These are phyloP conservation scores for Drosophila sucinea DNA, from an alignment of 1,140 invertebrate species.

Conservation along the genomic window DNA sequence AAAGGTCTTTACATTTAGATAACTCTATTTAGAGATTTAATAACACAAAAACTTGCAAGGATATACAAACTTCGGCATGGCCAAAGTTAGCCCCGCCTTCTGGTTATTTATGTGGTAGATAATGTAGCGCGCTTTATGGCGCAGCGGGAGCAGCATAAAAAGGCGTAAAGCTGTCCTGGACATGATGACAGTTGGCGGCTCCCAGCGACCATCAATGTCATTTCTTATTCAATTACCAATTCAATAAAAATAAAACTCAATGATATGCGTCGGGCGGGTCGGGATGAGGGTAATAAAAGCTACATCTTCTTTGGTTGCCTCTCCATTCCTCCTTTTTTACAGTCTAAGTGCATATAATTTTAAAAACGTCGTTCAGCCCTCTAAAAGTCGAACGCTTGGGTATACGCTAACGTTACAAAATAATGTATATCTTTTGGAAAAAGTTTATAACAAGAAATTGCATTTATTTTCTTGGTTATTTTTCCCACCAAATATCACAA, in stretches of 20 bases:
- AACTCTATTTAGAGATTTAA: too few relatives aligned
- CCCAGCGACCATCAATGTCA: conserved; percentile 62
- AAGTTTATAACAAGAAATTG: too few relatives aligned
- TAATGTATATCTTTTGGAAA: too few relatives aligned
- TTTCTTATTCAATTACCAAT: conserved; percentile 78
- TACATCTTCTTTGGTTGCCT: not conserved
- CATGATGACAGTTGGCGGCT: conserved; percentile 6
- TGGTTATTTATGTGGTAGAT: conserved; percentile 56
- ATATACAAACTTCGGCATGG: too few relatives aligned
- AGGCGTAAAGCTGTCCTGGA: conserved; percentile 51
- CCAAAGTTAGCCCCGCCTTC: too few relatives aligned
- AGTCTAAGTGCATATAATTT: conserved; percentile 31
- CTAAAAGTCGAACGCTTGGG: not conserved
- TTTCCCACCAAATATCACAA: too few relatives aligned
- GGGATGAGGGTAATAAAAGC: conserved; percentile 51
- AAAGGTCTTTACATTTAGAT: too few relatives aligned
- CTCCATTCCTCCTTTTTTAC: not conserved
- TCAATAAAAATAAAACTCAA: conserved; percentile 79
- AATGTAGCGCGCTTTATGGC: conserved; percentile 61
- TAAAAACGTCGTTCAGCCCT: conserved; percentile 17
- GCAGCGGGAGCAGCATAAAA: conserved; percentile 48
- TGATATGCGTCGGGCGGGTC: conserved; percentile 56
- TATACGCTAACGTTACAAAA: too few relatives aligned
- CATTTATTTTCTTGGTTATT: too few relatives aligned
- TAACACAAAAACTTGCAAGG: too few relatives aligned